Base-by-base conservation (phyloP, 2,888 invertebrate species). In the Machimus atricapillus region DNA sequence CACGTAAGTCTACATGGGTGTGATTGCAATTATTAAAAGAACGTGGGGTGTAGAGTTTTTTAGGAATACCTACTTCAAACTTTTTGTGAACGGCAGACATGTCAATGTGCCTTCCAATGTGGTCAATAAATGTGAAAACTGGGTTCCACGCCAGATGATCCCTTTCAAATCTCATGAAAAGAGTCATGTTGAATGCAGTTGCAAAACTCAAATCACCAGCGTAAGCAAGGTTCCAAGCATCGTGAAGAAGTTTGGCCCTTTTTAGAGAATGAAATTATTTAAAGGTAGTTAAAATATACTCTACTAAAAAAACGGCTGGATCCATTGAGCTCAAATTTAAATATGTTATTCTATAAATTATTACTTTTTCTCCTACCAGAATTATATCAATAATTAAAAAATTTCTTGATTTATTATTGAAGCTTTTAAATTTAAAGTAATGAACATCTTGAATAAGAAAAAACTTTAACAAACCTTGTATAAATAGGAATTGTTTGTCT, bases 141-240 rank as follows among this genome's bases (percentile, higher is more conserved):
- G 96, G 96, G 90, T 96, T 96, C 97, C 97, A 97, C 0, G 96
- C 96, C 0, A 96, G 92, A 89, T 96, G 96, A 88, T 96, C 94
- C 40, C 95, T 94, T 91, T 97, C 97, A 78, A 94, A 93, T 90
- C 94, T 95, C 90, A 97, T 92, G 90, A 97, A 96, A 56, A 96
- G 92, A 0, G 96, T 96, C 96, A 97, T 96, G 90, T 97, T 95
- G 31, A 97, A 93, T 0, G 97, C 97, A 0, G 95, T 95, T 0
- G 94, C 95, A 90, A 96, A 96, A 88, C 95, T 95, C 1, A 97
- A 93, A 89, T 96, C 95, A 0, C 96, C 96, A 43, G 96, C 96
- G 89, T 95, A 96, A 0, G 96, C 96, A 77, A 96, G 91, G 91
- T 96, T 96, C 95, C 96, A 95, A 0, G 96, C 95, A 88, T 96